Conservation (phyloP, 92 coral and sea anemone genomes). For the Ricordea florida region DNA sequence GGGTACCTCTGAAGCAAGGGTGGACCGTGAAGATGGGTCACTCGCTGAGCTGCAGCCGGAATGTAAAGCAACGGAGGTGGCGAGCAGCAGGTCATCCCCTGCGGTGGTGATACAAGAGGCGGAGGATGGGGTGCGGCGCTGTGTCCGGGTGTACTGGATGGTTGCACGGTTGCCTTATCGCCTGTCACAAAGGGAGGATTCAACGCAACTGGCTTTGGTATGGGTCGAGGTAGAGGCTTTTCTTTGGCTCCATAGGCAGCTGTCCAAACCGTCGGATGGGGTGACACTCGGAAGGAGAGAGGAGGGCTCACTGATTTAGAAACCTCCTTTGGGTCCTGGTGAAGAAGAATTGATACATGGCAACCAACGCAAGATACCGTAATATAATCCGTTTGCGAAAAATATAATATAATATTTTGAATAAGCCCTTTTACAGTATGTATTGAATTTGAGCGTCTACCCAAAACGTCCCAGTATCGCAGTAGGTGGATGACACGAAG, state of each 20-base stretch:
- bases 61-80: slow-evolving; percentile 76
- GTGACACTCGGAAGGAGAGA: slow-evolving; percentile 57
- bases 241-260: neutral
- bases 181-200: slow-evolving; percentile 34
- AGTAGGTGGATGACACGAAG: no score
- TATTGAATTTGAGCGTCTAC: no score
- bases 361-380: no score
- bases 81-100: slow-evolving; percentile 30
- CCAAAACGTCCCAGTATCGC: no score
- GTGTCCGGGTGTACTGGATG: neutral
- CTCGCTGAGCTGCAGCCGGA: slow-evolving; percentile 88
- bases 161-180: neutral
- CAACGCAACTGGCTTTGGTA: slow-evolving; percentile 62
- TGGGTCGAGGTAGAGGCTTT: slow-evolving; percentile 48
- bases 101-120: slow-evolving; percentile 33
- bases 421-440: no score
- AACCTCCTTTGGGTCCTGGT: slow-evolving; percentile 55
- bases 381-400: no score
- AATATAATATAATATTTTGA: no score
- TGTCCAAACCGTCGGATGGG: slow-evolving; percentile 42
- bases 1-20: slow-evolving; percentile 75
- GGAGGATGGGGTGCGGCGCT: slow-evolving; percentile 12
- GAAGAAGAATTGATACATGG: neutral
- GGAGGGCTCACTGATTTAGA: slow-evolving; percentile 74
- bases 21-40: slow-evolving; percentile 86